Percentiles rank a stretch among this genome's conserved stretches.
These are phyloP conservation scores for Cheilosia vulpina DNA, from an alignment of 2,888 invertebrate genomes.

Conservation along the genomic window DNA sequence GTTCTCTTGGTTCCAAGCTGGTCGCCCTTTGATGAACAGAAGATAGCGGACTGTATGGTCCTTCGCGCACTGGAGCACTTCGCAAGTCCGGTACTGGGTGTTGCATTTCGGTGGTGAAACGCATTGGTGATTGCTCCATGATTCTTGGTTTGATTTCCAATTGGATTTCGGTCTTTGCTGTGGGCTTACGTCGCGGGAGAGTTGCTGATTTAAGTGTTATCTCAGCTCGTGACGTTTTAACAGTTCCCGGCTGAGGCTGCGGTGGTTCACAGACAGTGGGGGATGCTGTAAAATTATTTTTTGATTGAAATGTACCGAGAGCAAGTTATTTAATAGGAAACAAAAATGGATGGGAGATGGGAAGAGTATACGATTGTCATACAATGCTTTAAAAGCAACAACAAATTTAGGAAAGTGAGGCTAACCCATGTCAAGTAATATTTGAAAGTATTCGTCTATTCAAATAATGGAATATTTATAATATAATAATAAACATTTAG, in stretches of 20 bases:
- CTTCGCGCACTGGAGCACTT: slow-evolving; percentile 83
- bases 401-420: slow-evolving; percentile 14
- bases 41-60: slow-evolving; percentile 82
- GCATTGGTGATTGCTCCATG: slow-evolving; percentile 83
- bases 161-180: slow-evolving; percentile 87
- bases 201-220: slow-evolving; percentile 88
- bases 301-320: not conserved
- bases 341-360: slow-evolving; percentile 51
- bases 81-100: slow-evolving; percentile 85
- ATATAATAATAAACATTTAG: not conserved
- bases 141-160: slow-evolving; percentile 84
- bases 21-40: slow-evolving; percentile 84
- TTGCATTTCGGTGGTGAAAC: slow-evolving; percentile 86
- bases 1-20: slow-evolving; percentile 84
- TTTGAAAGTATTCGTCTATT: slow-evolving; percentile 7
- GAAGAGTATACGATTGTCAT: slow-evolving; percentile 38
- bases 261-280: slow-evolving; percentile 54
- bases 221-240: slow-evolving; percentile 87
- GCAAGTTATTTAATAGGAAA: slow-evolving; percentile 2
- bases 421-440: not conserved
- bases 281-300: slow-evolving; percentile 46
- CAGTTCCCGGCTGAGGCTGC: slow-evolving; percentile 76
- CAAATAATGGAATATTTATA: not conserved
- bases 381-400: not conserved
- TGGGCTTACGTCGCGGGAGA: slow-evolving; percentile 87